Conservation (phyloP, 2,797 vertebrate genomes). For the Cyclura pinguis region DNA sequence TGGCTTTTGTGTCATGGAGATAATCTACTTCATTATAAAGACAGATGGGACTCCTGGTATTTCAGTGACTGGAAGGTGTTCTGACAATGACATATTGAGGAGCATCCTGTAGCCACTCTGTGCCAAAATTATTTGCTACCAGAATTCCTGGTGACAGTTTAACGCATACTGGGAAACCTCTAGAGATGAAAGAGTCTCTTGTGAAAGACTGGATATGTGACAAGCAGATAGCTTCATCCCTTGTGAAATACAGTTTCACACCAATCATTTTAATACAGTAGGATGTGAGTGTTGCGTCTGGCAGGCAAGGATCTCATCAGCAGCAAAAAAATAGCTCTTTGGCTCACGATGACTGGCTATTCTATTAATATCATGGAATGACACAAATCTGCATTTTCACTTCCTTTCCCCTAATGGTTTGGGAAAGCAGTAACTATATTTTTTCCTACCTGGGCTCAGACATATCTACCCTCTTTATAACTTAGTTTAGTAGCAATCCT, state of each 20-base stretch:
- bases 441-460: background rate
- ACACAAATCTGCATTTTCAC: background rate
- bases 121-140: slow-evolving; percentile 52
- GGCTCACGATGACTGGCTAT: background rate
- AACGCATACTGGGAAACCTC: slow-evolving; percentile 31
- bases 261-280: slow-evolving; percentile 45
- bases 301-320: slow-evolving; percentile 35
- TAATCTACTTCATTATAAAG: slow-evolving; percentile 13
- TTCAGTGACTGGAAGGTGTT: slow-evolving; percentile 31
- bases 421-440: background rate
- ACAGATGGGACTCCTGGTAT: slow-evolving; percentile 25
- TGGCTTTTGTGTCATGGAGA: slow-evolving; percentile 9
- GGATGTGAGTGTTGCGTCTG: slow-evolving; percentile 24
- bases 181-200: slow-evolving; percentile 17
- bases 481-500: slow-evolving; percentile 13
- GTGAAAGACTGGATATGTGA: slow-evolving; percentile 50
- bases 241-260: slow-evolving; percentile 47
- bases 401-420: slow-evolving; percentile 12
- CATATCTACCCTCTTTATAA: background rate
- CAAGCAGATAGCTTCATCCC: slow-evolving; percentile 55
- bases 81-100: slow-evolving; percentile 34
- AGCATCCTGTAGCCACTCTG: background rate
- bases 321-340: slow-evolving; percentile 1
- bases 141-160: slow-evolving; percentile 58
- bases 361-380: slow-evolving; percentile 24